Evolutionary conservation across 2,113 vertebrate genomes (phyloP), one percentile per base, ranked within the genome.

Genomic region (Dasypus novemcinctus): DNA sequence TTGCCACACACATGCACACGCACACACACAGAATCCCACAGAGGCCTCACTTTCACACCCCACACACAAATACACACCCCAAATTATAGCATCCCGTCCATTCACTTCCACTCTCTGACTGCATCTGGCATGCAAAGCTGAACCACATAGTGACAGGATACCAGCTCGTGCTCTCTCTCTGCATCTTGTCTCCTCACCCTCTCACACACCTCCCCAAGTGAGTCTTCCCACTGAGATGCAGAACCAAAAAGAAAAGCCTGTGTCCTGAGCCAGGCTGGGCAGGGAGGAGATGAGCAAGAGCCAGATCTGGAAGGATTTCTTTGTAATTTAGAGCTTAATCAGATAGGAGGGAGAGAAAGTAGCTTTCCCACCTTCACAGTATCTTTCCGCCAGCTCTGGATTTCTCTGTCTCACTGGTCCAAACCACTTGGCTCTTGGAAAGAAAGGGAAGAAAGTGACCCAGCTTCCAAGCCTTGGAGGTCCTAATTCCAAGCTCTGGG

Each of bases 381-480:
- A 4, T 57, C 86, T 85, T 76, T 71, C 49, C 61, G 10, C 43
- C 41, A 41, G 90, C 71, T 75, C 81, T 23, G 49, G 31, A 29
- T 90, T 64, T 88, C 75, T 43, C 72, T 64, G 33, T 33, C 87
- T 96, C 66, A 38, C 43, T 94, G 64, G 31, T 69, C 91, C 68
- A 93, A 87, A 88, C 72, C 91, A 88, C 72, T 96, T 61, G 31
- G 46, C 54, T 85, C 81, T 93, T 79, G 5, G 72, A 85, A 79
- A 89, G 87, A 93, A 75, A 69, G 57, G 33, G 68, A 80, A 49
- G 23, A 81, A 88, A 80, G 74, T 33, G 14, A 85, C 41, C 29
- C n/a, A 83, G 64, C 23, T 89, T 74, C 31, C 11, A 63, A 94
- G 29, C 21, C 27, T 68, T 86, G 46, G 46, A 69, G 76, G 76